Evolutionary conservation across 2,888 invertebrate species (phyloP).

Genomic region (Trypoxylon attenuatum): DNA sequence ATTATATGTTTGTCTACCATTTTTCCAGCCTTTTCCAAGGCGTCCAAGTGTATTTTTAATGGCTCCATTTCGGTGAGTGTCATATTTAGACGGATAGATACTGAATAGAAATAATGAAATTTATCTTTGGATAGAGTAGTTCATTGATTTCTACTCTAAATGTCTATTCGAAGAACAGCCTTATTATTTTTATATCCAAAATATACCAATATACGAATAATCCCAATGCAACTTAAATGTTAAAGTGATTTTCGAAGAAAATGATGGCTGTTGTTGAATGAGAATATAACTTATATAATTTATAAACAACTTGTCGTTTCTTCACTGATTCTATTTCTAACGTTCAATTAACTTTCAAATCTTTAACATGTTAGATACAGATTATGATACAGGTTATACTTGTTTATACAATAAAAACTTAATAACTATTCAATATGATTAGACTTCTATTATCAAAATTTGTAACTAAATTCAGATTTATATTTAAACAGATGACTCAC

Average conservation of each 20-base stretch:
- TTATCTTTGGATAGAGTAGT: neutral
- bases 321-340: slow-evolving; percentile 8
- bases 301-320: slow-evolving; percentile 3
- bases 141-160: too few species aligned
- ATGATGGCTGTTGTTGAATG: too few species aligned
- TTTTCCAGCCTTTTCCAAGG: slow-evolving; percentile 86
- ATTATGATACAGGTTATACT: slow-evolving; percentile 27
- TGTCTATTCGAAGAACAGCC: too few species aligned
- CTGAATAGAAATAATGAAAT: slow-evolving; percentile 1
- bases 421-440: slow-evolving; percentile 11
- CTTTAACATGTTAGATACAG: neutral
- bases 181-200: too few species aligned
- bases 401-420: slow-evolving; percentile 10
- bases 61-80: slow-evolving; percentile 68
- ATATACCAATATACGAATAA: too few species aligned
- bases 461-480: neutral
- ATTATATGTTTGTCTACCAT: slow-evolving; percentile 86
- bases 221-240: too few species aligned
- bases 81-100: slow-evolving; percentile 17
- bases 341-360: slow-evolving; percentile 2
- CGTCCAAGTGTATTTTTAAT: slow-evolving; percentile 76
- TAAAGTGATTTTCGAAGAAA: too few species aligned
- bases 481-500: neutral
- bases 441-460: neutral
- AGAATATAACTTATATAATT: neutral